These are phyloP conservation scores for Campylomormyrus tamandua DNA, from an alignment of 2,113 vertebrate genomes.

Conservation along the genomic window DNA sequence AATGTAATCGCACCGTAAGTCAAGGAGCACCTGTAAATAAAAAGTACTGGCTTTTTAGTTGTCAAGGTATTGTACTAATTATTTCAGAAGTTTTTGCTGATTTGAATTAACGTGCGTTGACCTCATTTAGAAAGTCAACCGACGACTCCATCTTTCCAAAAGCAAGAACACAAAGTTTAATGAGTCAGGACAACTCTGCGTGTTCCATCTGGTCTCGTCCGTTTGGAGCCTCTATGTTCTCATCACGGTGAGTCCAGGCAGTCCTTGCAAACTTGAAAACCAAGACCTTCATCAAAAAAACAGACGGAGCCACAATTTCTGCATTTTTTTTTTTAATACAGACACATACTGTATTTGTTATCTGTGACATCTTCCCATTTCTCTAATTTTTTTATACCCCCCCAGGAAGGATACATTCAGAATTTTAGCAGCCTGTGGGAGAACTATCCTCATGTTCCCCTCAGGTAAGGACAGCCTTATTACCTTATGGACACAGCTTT, in stretches of 20 bases:
- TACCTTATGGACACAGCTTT: not conserved
- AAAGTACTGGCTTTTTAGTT: not conserved
- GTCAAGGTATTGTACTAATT: not conserved
- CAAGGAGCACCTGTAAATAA: not conserved
- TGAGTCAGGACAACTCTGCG: constrained; percentile 89
- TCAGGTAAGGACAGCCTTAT: constrained; percentile 61
- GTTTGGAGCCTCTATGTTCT: constrained; percentile 86
- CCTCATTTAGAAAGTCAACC: constrained; percentile 79
- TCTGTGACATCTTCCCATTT: not conserved
- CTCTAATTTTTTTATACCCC: not conserved
- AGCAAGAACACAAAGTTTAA: constrained; percentile 97
- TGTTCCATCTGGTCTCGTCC: constrained; percentile 86
- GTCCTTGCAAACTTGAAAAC: not conserved
- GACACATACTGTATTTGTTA: not conserved
- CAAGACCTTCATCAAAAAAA: not conserved
- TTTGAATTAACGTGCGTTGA: not conserved
- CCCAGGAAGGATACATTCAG: constrained; percentile 85
- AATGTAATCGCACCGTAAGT: not conserved
- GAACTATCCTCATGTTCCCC: constrained; percentile 85
- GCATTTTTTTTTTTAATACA: not conserved
- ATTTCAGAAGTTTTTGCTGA: not conserved
- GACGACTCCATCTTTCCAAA: constrained; percentile 93
- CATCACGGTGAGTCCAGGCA: constrained; percentile 67
- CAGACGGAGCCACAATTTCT: not conserved
- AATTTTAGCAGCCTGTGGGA: constrained; percentile 92